Conservation (phyloP, 1,140 invertebrate species). For the Holotrichia oblita region DNA sequence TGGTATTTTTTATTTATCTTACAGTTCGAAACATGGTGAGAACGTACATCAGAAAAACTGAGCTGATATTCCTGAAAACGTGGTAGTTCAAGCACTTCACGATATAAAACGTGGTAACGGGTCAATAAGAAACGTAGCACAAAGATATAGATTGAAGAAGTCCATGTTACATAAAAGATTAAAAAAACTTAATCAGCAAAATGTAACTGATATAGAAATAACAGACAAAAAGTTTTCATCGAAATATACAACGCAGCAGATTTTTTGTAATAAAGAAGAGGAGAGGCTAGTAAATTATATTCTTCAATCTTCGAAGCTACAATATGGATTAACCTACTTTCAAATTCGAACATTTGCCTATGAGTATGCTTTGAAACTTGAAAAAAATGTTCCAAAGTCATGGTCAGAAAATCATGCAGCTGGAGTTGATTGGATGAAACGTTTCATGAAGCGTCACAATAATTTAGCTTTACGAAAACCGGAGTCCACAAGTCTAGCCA, state of each 20-base stretch:
- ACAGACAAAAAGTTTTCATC: not conserved
- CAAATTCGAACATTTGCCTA: slow-evolving; percentile 48
- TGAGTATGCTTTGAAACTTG: slow-evolving; percentile 49
- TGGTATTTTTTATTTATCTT: too few species aligned
- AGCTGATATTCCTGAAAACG: not conserved
- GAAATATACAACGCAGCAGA: too few species aligned
- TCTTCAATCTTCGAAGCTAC: slow-evolving; percentile 46
- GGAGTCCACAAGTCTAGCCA: slow-evolving; percentile 59
- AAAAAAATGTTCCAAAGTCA: not conserved
- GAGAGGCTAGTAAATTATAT: slow-evolving; percentile 48
- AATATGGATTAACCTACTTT: slow-evolving; percentile 50
- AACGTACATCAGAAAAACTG: too few species aligned
- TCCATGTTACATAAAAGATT: slow-evolving; percentile 14
- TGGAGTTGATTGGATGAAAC: slow-evolving; percentile 59
- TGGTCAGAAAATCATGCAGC: slow-evolving; percentile 54
- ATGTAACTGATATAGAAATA: not conserved
- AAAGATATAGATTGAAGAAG: not conserved
- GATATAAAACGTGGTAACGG: not conserved
- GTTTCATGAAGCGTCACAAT: slow-evolving; percentile 60
- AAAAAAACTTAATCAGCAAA: not conserved
- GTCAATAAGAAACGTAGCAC: not conserved
- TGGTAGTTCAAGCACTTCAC: not conserved
- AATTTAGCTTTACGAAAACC: slow-evolving; percentile 58
- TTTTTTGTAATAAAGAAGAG: not conserved
- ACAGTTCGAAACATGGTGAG: too few species aligned